A percentile compares a stretch with the other conserved stretches of the same genome.
Conservation (phyloP, 2,888 invertebrate species). For the Thymelicus sylvestris region DNA sequence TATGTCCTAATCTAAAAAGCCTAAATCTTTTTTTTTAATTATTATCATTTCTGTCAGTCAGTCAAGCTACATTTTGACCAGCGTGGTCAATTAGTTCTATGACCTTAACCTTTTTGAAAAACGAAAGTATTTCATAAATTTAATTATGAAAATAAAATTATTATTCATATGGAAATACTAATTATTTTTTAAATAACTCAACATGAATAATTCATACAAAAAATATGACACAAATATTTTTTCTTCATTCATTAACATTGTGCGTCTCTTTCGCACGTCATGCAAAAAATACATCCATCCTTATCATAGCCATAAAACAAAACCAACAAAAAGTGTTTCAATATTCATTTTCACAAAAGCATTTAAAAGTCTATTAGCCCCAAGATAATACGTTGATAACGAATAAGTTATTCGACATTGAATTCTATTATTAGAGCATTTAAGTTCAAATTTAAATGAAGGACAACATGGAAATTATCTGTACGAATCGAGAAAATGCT, state of each 20-base stretch:
- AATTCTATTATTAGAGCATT: constrained; percentile 14
- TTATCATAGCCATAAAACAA: constrained; percentile 20
- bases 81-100: too few species aligned
- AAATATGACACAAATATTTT: constrained; percentile 25
- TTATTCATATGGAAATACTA: too few species aligned
- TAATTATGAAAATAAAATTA: too few species aligned
- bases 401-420: constrained; percentile 11
- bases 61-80: too few species aligned
- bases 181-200: neutral
- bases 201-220: constrained; percentile 3
- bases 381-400: constrained; percentile 28
- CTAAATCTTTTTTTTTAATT: too few species aligned
- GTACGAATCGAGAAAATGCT: constrained; percentile 31
- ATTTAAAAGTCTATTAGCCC: constrained; percentile 37
- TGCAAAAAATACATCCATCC: constrained; percentile 10
- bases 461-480: constrained; percentile 19
- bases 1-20: too few species aligned
- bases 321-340: constrained; percentile 31
- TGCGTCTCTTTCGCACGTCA: constrained; percentile 8
- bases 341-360: constrained; percentile 39
- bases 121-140: too few species aligned
- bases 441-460: constrained; percentile 21
- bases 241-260: constrained; percentile 16
- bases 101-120: too few species aligned
- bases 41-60: too few species aligned